Evolutionary conservation across 1,140 invertebrate species (phyloP).

Genomic region (Camponotus vicinus): DNA sequence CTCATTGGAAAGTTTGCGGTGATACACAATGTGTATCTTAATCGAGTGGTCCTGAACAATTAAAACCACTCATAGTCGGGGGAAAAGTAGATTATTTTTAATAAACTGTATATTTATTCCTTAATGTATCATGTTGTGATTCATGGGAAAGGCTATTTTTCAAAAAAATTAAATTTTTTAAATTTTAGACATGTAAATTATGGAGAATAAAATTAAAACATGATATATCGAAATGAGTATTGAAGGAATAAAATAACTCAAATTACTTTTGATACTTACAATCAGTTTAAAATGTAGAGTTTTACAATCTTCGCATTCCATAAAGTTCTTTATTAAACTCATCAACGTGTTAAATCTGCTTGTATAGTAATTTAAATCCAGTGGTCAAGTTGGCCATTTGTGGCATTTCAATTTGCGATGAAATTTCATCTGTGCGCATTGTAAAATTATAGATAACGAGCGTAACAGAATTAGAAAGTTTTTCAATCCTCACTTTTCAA

Average conservation of each 20-base stretch:
- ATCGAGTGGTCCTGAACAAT: conserved; percentile 26
- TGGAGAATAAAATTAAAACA: background rate
- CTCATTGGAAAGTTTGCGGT: background rate
- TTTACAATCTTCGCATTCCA: background rate
- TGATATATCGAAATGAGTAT: background rate
- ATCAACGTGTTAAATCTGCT: conserved; percentile 2
- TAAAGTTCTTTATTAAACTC: conserved; percentile 24
- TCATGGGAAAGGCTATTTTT: too few relatives aligned
- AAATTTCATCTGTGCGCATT: conserved; percentile 19
- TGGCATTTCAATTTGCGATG: background rate
- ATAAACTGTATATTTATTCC: background rate
- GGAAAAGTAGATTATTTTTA: background rate
- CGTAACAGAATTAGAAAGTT: conserved; percentile 55
- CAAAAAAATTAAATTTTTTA: background rate
- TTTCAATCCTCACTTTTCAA: conserved; percentile 35
- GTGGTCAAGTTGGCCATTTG: background rate
- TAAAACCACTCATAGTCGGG: background rate
- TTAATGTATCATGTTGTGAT: background rate
- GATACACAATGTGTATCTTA: conserved; percentile 26
- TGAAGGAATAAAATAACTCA: background rate
- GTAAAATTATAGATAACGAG: conserved; percentile 53
- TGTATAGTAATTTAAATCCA: background rate
- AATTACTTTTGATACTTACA: background rate
- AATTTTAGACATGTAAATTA: background rate
- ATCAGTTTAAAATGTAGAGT: background rate